A percentile compares a stretch with the other conserved stretches of the same genome.
phyloP scores from a whole-genome alignment of 30 jellyfish, hydroid and myxozoan genomes.

The Hydractinia echinata region DNA sequence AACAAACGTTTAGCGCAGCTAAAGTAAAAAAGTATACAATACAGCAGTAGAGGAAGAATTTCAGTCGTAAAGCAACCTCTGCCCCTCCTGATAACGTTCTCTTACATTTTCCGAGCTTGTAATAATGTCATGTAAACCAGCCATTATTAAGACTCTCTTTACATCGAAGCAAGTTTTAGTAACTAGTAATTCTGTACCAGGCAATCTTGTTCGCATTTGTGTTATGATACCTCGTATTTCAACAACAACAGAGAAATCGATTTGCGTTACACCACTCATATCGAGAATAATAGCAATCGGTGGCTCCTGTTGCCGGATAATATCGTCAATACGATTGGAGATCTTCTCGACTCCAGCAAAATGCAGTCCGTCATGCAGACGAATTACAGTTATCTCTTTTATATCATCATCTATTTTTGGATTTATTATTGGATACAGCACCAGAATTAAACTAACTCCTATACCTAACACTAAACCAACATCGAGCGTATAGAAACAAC shows the following conservation, averaged over 20 bases:
- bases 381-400: constrained; percentile 43
- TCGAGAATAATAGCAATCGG: constrained; percentile 59
- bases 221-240: constrained; percentile 41
- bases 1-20: no score
- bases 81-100: neutral
- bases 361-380: constrained; percentile 49
- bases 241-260: constrained; percentile 56
- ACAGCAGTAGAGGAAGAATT: no score
- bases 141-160: neutral
- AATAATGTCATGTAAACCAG: neutral
- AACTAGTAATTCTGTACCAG: neutral
- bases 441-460: constrained; percentile 34
- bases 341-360: constrained; percentile 60
- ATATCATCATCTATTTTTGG: constrained; percentile 46
- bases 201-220: constrained; percentile 14
- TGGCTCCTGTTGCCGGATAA: constrained; percentile 31
- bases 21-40: no score
- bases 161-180: neutral
- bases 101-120: neutral
- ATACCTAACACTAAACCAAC: constrained; percentile 58
- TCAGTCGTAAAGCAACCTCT: neutral
- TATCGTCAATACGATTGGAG: constrained; percentile 31
- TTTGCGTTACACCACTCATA: constrained; percentile 51
- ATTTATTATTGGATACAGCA: constrained; percentile 44
- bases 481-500: constrained; percentile 59